Percentiles rank a stretch among this genome's conserved stretches.
phyloP scores from a whole-genome alignment of 2,797 vertebrate genomes.

The Decapterus maruadsi region DNA sequence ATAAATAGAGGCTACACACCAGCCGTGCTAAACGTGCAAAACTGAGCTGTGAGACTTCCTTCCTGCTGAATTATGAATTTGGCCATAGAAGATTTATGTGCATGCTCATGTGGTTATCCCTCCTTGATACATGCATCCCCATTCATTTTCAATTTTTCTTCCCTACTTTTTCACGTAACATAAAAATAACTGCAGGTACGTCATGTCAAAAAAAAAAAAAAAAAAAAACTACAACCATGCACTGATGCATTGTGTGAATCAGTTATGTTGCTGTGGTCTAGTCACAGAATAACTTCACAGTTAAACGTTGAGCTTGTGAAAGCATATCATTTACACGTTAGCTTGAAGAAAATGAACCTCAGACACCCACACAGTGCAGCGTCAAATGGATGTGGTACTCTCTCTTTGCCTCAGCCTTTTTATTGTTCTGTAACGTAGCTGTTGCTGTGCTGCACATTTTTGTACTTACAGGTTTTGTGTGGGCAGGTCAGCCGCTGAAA shows the following conservation, averaged over 20 bases:
- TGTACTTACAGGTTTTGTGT: slow-evolving; percentile 96
- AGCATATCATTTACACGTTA: slow-evolving; percentile 65
- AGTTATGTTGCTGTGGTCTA: slow-evolving; percentile 10
- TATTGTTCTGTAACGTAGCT: slow-evolving; percentile 33
- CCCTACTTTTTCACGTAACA: not conserved
- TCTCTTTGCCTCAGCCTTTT: slow-evolving; percentile 38
- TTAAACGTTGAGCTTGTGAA: slow-evolving; percentile 49
- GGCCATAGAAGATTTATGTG: slow-evolving; percentile 17
- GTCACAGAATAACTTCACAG: slow-evolving; percentile 39
- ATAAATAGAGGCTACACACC: slow-evolving; percentile 64
- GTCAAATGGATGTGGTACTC: slow-evolving; percentile 46
- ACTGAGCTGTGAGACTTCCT: slow-evolving; percentile 62
- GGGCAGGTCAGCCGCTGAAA: slow-evolving; percentile 94
- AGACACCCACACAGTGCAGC: slow-evolving; percentile 65
- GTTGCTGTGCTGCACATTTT: slow-evolving; percentile 54
- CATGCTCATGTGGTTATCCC: slow-evolving; percentile 13
- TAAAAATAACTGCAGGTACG: slow-evolving; percentile 13
- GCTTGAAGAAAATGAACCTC: slow-evolving; percentile 62
- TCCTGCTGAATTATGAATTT: slow-evolving; percentile 56
- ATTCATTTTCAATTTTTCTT: not conserved
- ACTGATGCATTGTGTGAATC: not conserved
- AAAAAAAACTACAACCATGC: not conserved
- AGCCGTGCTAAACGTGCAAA: slow-evolving; percentile 41
- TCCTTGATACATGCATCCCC: not conserved
- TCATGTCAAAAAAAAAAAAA: not conserved